Evolutionary conservation across 2,888 invertebrate genomes (phyloP).

Genomic region (Taenaris catops): DNA sequence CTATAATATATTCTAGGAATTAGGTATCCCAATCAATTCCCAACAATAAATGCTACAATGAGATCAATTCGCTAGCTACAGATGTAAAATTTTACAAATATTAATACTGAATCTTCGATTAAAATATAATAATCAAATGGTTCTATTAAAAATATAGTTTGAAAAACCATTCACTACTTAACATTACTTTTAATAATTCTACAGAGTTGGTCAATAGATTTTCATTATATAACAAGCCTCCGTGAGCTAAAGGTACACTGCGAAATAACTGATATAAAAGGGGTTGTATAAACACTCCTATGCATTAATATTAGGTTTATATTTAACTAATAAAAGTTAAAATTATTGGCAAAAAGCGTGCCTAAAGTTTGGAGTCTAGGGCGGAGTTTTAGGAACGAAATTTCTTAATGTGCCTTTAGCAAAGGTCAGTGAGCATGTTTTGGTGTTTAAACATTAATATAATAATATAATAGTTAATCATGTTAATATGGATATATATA

Average conservation of each 20-base stretch:
- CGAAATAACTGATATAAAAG: conserved; percentile 7
- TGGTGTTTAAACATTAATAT: too few relatives aligned
- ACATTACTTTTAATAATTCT: conserved; percentile 12
- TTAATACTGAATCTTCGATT: conserved; percentile 12
- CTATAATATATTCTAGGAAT: too few relatives aligned
- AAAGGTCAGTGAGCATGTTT: too few relatives aligned
- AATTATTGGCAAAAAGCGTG: conserved; percentile 3
- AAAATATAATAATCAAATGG: too few relatives aligned
- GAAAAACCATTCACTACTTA: conserved; percentile 20
- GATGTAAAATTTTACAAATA: conserved; percentile 7
- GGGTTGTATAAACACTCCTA: neutral
- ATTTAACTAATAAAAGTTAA: neutral
- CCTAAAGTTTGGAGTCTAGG: conserved; percentile 10
- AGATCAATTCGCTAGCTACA: conserved; percentile 1
- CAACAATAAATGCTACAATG: too few relatives aligned
- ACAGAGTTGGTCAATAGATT: conserved; percentile 21
- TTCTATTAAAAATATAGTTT: conserved; percentile 17
- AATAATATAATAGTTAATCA: too few relatives aligned
- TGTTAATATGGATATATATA: too few relatives aligned
- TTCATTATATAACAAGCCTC: conserved; percentile 8
- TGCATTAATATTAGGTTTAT: conserved; percentile 1
- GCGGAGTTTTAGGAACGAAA: conserved; percentile 23
- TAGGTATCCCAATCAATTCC: too few relatives aligned
- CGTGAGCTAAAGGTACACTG: conserved; percentile 9
- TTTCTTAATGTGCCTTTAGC: conserved; percentile 16